Base-by-base conservation (phyloP, 2,797 vertebrate species). In the Acipenser ruthenus region DNA sequence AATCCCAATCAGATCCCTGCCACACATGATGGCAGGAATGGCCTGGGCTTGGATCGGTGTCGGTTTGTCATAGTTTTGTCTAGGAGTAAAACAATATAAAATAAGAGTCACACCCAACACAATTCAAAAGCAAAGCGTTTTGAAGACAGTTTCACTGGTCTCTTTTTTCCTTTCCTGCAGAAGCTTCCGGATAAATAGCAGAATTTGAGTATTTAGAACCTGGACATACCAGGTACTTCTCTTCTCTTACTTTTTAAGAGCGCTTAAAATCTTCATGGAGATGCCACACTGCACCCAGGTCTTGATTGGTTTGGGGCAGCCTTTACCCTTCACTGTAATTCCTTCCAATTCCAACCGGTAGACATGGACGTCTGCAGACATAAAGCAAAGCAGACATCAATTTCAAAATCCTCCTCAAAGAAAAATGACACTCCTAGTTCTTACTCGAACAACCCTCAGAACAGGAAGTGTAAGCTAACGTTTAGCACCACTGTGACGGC, bases 221-320 rank as follows among this genome's bases (percentile, higher is more conserved):
- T 23, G 18, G 18, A 49, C 9, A 50, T 10, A 49, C 4, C 23
- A 64, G 1, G 10, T 6, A 62, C 6, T 47, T 52, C 18, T 49
- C 1, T 6, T 49, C 12, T 67, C 95, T 92, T 80, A 99, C 97
- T 91, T 97, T 82, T 97, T 99, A 52, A 99, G 81, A 2, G 95
- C 89, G 59, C 83, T 91, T 78, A 99, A 84, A 80, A 99, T 98
- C 87, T 99, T 99, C 97, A 98, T 99, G 10, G 96, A 98, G 69
- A 96, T 97, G 4, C 97, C 97, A 79, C 97, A 99, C 78, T 99
- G 97, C 60, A 99, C 97, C 97, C 97, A 99, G 63, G 95, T 93
- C 86, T 95, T 98, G 80, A 99, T 96, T 65, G 97, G 97, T 77
- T 99, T 99, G 8, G 97, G 94, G 69, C 96, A 99, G 69, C 94